Conservation (phyloP, 2,797 vertebrate genomes). For the Perodicticus potto region DNA sequence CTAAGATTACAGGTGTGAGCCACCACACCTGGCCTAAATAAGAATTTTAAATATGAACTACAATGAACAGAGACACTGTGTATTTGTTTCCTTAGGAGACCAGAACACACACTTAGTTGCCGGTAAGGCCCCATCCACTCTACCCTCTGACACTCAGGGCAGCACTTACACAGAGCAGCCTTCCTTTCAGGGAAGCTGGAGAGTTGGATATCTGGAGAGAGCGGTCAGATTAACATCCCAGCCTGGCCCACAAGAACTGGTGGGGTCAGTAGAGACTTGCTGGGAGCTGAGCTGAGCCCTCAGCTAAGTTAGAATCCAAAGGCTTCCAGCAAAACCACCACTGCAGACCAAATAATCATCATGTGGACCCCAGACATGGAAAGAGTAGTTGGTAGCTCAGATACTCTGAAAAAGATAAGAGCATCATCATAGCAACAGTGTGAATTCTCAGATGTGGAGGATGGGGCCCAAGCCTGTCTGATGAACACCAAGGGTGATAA, state of each 20-base stretch:
- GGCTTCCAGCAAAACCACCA: background rate
- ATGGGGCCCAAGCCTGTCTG: background rate
- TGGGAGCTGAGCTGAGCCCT: background rate
- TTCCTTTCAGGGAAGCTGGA: background rate
- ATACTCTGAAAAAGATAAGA: background rate
- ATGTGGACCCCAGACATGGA: background rate
- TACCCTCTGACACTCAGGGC: background rate
- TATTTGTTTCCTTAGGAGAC: background rate
- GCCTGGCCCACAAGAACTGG: background rate
- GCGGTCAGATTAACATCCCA: background rate
- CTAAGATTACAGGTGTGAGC: too few species aligned
- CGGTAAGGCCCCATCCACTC: background rate
- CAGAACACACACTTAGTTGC: background rate
- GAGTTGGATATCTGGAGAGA: background rate
- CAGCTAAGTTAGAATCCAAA: background rate
- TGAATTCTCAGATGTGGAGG: background rate
- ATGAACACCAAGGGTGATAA: background rate
- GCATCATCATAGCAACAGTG: background rate
- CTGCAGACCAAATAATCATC: background rate
- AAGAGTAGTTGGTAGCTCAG: conserved; percentile 9
- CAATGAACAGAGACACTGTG: background rate
- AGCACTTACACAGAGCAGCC: background rate
- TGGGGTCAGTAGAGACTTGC: background rate
- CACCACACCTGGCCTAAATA: background rate
- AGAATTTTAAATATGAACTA: background rate